Evolutionary conservation across 1,140 invertebrate genomes (phyloP), one percentile per base, ranked within the genome.

Genomic region (Pteromalus puparum): DNA sequence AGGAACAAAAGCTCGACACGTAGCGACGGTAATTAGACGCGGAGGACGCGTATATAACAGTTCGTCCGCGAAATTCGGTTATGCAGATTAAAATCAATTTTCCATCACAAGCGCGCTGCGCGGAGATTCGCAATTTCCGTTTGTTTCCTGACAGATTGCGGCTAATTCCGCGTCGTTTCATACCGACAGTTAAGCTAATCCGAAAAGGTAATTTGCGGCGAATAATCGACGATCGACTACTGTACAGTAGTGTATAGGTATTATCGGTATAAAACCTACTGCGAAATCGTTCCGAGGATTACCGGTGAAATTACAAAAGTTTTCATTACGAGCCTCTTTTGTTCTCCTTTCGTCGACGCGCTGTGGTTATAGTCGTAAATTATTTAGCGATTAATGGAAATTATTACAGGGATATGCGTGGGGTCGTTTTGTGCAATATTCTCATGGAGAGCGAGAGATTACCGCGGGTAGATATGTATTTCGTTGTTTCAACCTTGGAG

Each of bases 21-120:
- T 12, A 48, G 15, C 6, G 24, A 9, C 21, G 18, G 72, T 81
- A 81, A 81, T 81, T 73, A 80, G 21, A 28, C 34, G n/a, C 21
- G 21, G 21, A 42, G 6, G 68, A 9, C n/a, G 4, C 4, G 26
- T 48, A 70, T 7, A 81, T 48, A 48, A 48, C 53, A 61, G 53
- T 61, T 61, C 26, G 24, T 24, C 9, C 28, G 42, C 42, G 15
- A 70, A 83, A 77, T 76, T 83, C 74, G 82, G 1, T 78, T 78
- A 83, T 72, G 74, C 34, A 72, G 82, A 83, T 83, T 83, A 34
- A 70, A 83, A 83, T 83, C 82, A 83, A 82, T 82, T 82, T 83
- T 83, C 82, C 73, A 61, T 42, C 38, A 65, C 21, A 48, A 3
- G 26, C 24, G 38, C 13, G 70, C n/a, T 28, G 46, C 34, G 1